Evolutionary conservation across 2,113 vertebrate species (phyloP), one percentile per base, ranked within the genome.

Genomic region (Mustelus asterias): DNA sequence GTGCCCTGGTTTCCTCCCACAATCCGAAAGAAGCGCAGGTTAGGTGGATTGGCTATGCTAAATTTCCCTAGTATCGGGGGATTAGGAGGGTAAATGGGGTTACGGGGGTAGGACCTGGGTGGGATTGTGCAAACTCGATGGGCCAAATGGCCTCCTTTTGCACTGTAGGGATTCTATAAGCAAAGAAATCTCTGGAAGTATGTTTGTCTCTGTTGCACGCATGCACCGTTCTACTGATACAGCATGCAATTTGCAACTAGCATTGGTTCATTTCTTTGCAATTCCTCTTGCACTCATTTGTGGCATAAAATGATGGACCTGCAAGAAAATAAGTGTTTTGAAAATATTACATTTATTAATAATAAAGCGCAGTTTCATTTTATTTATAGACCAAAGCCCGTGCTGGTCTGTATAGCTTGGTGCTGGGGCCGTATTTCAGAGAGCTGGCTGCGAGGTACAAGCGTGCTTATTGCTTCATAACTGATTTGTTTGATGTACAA

Each of bases 281-380:
- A 63, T 14, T 29, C 54, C 37, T 60, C 54, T 6, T 60, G 10
- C 11, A 26, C 6, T 86, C 48, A 86, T 13, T 90, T 86, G 8
- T 86, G 11, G 88, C 88, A 60, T 63, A 90, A 90, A 88, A 88
- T 88, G 48, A 88, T 54, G 44, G 85, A 18, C 37, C 20, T 37
- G 37, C 37, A 41, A 41, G 80, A 83, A 29, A 9, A 54, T 11
- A 54, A 13, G 44, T 26, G 41, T 83, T 88, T 26, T 54, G 85
- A 88, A 88, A 88, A 54, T 60, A 14, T 90, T 90, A 33, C 11
- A 90, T 90, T 90, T 90, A 90, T 90, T 16, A 90, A 90, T 90
- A 60, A 60, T 90, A 90, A 90, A 90, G 29, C 10, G 60, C 13
- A 16, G 88, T 33, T 90, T 60, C n/a, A 60, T 60, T 90, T 90